phyloP scores from a whole-genome alignment of 2,113 vertebrate genomes.

The Lophotis ruficrista region DNA sequence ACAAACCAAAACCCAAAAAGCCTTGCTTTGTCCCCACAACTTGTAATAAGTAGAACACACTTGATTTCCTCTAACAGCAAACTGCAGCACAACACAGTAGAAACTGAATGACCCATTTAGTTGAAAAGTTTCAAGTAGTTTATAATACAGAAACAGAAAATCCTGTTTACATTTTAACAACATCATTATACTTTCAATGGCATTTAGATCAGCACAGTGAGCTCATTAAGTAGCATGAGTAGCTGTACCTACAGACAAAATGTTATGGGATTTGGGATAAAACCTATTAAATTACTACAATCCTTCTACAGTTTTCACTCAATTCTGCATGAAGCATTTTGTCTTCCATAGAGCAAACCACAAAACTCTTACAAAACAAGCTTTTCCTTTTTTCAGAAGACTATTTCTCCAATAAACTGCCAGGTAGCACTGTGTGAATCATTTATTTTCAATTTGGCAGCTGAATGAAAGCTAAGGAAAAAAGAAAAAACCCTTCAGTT shows the following conservation, averaged over 20 bases:
- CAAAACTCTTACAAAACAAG: neutral
- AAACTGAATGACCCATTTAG: neutral
- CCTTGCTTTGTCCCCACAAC: neutral
- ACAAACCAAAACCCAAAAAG: neutral
- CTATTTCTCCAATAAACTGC: constrained; percentile 7
- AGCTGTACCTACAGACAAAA: neutral
- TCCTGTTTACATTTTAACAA: neutral
- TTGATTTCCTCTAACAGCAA: neutral
- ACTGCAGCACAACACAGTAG: neutral
- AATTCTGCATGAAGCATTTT: neutral
- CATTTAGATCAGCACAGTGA: neutral
- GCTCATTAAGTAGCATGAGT: neutral
- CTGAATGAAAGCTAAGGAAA: neutral
- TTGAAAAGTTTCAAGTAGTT: neutral
- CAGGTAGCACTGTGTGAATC: neutral
- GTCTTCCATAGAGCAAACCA: neutral
- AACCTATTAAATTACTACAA: neutral
- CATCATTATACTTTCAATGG: neutral
- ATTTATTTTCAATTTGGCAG: constrained; percentile 7
- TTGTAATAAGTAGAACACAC: neutral
- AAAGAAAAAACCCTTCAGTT: neutral
- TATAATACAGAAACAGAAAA: neutral
- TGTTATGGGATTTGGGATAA: neutral
- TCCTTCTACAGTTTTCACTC: neutral
- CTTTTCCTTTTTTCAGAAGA: neutral